Percentiles rank a stretch among this genome's conserved stretches.
phyloP scores from a whole-genome alignment of 2,113 vertebrate genomes.

The Pitta sordida region DNA sequence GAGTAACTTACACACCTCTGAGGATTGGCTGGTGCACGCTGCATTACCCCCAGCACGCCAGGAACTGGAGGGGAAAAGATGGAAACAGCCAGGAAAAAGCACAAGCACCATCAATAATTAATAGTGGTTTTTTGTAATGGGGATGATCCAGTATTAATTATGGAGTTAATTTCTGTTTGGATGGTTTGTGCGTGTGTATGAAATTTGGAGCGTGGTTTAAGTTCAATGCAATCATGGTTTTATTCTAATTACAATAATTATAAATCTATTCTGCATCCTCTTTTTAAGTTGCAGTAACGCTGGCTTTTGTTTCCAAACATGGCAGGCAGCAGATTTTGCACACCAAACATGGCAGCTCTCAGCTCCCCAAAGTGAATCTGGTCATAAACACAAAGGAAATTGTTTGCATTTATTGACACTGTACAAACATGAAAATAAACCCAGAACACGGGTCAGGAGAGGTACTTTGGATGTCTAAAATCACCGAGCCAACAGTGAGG shows the following conservation, averaged over 20 bases:
- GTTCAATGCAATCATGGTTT: neutral
- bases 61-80: neutral
- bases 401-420: neutral
- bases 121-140: neutral
- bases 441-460: neutral
- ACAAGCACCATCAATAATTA: conserved; percentile 14
- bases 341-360: conserved; percentile 17
- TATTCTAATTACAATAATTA: conserved; percentile 29
- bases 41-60: neutral
- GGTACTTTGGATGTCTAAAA: neutral
- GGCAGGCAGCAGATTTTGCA: neutral
- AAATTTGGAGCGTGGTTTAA: conserved; percentile 23
- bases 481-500: neutral
- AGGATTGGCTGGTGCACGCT: neutral
- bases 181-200: neutral
- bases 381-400: neutral
- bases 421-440: neutral
- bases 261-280: neutral
- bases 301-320: conserved; percentile 32
- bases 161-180: conserved; percentile 13
- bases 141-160: neutral
- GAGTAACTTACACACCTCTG: neutral
- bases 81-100: neutral
- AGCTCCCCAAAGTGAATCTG: neutral
- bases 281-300: neutral